Conservation (phyloP, 2,797 vertebrate species). For the Sitta carolinensis region DNA sequence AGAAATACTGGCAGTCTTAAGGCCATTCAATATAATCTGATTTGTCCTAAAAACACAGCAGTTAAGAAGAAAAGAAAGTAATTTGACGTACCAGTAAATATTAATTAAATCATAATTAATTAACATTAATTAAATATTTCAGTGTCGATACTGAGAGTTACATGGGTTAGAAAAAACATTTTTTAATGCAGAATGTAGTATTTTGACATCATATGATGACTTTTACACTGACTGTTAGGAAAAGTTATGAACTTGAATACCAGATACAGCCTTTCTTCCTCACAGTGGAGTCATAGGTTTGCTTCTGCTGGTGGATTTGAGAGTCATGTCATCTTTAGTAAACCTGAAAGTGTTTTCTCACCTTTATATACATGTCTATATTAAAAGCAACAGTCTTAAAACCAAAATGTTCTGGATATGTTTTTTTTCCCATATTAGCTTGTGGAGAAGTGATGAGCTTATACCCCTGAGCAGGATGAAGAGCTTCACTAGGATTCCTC, state of each 20-base stretch:
- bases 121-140: background rate
- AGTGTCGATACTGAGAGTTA: background rate
- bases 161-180: background rate
- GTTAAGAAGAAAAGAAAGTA: background rate
- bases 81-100: background rate
- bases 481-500: background rate
- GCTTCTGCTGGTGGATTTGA: background rate
- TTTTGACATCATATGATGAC: background rate
- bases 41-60: background rate
- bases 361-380: background rate
- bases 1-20: background rate
- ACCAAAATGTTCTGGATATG: background rate
- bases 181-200: background rate
- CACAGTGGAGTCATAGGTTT: background rate
- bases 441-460: background rate
- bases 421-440: rapidly evolving
- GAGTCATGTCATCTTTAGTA: background rate
- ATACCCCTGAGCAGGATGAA: background rate
- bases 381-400: background rate
- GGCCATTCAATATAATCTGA: background rate
- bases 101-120: too few relatives aligned
- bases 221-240: background rate
- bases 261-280: background rate
- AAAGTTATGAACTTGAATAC: background rate
- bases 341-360: background rate